Conservation (phyloP, 2,888 invertebrate species). For the Sialis lutaria region DNA sequence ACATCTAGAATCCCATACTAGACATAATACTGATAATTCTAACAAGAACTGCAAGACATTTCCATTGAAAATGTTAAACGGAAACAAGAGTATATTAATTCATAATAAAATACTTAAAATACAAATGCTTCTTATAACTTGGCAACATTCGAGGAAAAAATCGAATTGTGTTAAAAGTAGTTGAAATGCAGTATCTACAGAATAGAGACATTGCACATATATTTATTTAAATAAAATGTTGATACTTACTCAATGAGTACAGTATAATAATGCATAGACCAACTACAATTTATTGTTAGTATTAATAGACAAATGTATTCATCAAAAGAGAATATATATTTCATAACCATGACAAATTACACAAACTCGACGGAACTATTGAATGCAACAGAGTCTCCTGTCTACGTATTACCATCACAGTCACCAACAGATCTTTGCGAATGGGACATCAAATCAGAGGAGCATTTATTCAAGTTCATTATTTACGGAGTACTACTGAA, state of each 20-base stretch:
- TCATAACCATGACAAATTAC: not conserved
- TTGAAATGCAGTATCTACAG: not conserved
- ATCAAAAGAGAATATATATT: no score
- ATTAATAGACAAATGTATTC: no score
- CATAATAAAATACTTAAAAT: not conserved
- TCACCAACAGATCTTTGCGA: not conserved
- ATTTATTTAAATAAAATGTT: no score
- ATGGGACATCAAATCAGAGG: slow-evolving; percentile 12
- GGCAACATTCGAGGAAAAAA: not conserved
- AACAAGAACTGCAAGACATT: no score
- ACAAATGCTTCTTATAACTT: not conserved
- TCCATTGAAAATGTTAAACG: not conserved
- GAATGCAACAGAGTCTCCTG: not conserved
- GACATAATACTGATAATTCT: no score
- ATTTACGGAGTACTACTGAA: slow-evolving; percentile 69
- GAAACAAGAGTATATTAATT: not conserved
- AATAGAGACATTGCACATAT: no score
- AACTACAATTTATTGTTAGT: no score
- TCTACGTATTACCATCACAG: not conserved
- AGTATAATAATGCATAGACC: no score
- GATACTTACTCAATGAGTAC: no score
- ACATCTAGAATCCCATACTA: no score
- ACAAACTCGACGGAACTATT: not conserved
- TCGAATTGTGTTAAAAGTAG: not conserved
- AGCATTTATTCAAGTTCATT: slow-evolving; percentile 57